Evolutionary conservation across 1,140 invertebrate species (phyloP), one percentile per base, ranked within the genome.

Genomic region (Drosophila pectinifera): DNA sequence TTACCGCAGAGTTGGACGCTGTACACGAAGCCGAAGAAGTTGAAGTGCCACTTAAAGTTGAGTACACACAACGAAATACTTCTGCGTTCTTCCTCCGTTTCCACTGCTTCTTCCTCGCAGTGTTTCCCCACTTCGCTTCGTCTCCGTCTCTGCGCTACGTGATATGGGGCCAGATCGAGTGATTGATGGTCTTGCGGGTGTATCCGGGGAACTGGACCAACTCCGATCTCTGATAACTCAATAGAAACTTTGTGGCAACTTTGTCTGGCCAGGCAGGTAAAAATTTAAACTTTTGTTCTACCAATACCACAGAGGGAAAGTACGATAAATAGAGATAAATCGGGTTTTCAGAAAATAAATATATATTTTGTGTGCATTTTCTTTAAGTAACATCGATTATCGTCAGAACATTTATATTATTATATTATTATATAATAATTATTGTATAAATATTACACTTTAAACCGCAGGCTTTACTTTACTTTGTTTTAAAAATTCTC

Each of bases 61-160:
- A 77, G 75, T 70, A 64, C 78, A 82, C 73, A 82, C 51, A 70
- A 70, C 68, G 46, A 70, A 70, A 70, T 70, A 70, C 34, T 70
- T 56, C 68, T 69, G 38, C 20, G 31, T 70, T 70, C 65, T 70
- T 62, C 57, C 31, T 24, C 42, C 39, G 36, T 48, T 38, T 56
- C 54, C 38, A 49, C 49, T 53, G 48, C 54, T 28, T 38, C 10
- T 18, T 46, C 31, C 7, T 16, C 56, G 13, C 16, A 4, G 49
- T 48, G 10, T 28, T 31, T 64, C 20, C 28, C 20, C 14, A 43
- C 43, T 20, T 20, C 22, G n/a, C 26, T 34, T 69, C 24, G 28
- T 51, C 67, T 31, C n/a, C n/a, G n/a, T n/a, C n/a, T n/a, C n/a
- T 4, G 41, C 42, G 43, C 38, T 78, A 82, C 67, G 79, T 81